These are phyloP conservation scores for Atrina japonica DNA, from an alignment of 2,888 invertebrate species.

Conservation along the genomic window DNA sequence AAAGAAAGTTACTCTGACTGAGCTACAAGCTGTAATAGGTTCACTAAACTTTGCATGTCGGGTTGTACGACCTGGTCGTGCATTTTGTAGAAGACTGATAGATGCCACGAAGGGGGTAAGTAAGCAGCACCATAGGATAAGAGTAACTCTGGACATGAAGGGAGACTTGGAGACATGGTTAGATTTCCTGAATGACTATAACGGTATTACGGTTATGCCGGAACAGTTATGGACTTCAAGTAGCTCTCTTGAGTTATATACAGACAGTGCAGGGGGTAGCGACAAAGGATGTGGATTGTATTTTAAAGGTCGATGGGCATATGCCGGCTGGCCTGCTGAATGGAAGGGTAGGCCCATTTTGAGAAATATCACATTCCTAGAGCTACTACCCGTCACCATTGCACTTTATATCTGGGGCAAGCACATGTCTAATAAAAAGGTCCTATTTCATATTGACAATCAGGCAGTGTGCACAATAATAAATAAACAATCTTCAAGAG, in stretches of 20 bases:
- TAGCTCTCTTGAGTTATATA: conserved; percentile 12
- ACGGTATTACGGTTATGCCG: conserved; percentile 17
- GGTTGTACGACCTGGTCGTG: conserved; percentile 16
- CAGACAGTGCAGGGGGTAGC: conserved; percentile 14
- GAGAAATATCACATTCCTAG: conserved; percentile 16
- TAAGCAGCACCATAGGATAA: conserved; percentile 8
- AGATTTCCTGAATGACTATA: conserved; percentile 14
- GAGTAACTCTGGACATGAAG: not conserved
- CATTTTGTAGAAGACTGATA: conserved; percentile 25
- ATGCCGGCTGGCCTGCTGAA: not conserved
- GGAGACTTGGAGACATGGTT: conserved; percentile 20
- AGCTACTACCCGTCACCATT: conserved; percentile 3
- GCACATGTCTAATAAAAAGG: not conserved
- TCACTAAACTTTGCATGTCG: conserved; percentile 17
- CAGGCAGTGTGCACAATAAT: not conserved
- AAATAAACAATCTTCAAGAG: conserved; percentile 9
- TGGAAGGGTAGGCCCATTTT: not conserved
- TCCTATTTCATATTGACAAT: too few relatives aligned
- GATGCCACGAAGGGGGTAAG: conserved; percentile 8
- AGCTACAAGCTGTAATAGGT: conserved; percentile 8
- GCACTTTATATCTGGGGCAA: not conserved
- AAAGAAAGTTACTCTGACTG: not conserved
- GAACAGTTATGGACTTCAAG: conserved; percentile 15
- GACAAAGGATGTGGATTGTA: conserved; percentile 6
- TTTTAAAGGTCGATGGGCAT: not conserved